phyloP scores from a whole-genome alignment of 2,797 vertebrate species.

The Corythornis leucogaster region DNA sequence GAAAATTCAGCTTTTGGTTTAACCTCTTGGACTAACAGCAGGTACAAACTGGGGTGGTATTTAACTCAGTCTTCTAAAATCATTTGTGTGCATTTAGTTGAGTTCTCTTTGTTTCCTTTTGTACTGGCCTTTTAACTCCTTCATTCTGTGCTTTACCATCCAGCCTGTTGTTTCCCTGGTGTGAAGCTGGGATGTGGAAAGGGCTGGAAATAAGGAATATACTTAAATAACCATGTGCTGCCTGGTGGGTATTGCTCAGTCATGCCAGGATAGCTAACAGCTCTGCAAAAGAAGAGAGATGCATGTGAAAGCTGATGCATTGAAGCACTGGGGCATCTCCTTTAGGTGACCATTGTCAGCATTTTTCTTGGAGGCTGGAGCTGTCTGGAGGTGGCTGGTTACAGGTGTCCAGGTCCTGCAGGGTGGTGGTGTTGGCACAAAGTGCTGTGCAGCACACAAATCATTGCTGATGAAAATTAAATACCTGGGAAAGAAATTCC shows the following conservation, averaged over 20 bases:
- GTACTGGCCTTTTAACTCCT: neutral
- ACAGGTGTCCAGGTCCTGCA: neutral
- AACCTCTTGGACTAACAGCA: neutral
- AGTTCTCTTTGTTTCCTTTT: neutral
- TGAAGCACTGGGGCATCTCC: neutral
- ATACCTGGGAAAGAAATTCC: constrained; percentile 52
- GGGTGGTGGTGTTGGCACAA: neutral
- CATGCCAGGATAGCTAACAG: neutral
- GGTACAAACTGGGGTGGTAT: neutral
- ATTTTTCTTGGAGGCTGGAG: neutral
- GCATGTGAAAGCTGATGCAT: neutral
- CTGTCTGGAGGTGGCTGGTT: neutral
- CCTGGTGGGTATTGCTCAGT: neutral
- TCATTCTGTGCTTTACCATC: neutral
- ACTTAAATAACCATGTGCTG: neutral
- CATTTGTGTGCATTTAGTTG: neutral
- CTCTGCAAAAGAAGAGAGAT: neutral
- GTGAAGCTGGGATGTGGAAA: neutral
- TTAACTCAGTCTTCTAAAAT: neutral
- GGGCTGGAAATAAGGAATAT: neutral
- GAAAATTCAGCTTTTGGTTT: neutral
- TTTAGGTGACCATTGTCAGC: neutral
- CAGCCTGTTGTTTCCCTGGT: neutral
- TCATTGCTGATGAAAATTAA: constrained; percentile 55
- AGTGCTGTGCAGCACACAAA: constrained; percentile 18